Percentiles rank a stretch among this genome's conserved stretches.
These are phyloP conservation scores for Drosophila macrospina DNA, from an alignment of 2,888 invertebrate species.

Conservation along the genomic window DNA sequence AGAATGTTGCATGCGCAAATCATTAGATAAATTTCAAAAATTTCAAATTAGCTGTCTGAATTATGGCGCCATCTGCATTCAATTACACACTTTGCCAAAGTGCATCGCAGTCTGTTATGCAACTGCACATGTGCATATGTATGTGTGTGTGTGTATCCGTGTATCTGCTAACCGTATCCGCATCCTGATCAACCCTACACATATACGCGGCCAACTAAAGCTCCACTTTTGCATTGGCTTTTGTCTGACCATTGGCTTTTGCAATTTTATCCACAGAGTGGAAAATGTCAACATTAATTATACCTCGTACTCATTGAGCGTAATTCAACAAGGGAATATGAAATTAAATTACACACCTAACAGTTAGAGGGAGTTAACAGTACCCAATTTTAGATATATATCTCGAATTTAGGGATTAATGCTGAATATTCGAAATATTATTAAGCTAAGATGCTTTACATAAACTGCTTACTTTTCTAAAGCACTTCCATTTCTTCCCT, in stretches of 20 bases:
- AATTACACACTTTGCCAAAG: slow-evolving; percentile 66
- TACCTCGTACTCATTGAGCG: slow-evolving; percentile 1
- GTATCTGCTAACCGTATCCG: slow-evolving; percentile 45
- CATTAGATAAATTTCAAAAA: slow-evolving; percentile 73
- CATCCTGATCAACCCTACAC: slow-evolving; percentile 51
- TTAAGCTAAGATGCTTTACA: neutral
- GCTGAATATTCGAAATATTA: neutral
- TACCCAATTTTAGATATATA: neutral
- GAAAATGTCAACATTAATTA: slow-evolving; percentile 83
- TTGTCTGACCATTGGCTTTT: slow-evolving; percentile 63
- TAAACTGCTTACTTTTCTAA: neutral
- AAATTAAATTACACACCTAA: neutral
- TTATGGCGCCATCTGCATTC: slow-evolving; percentile 75
- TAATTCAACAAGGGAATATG: slow-evolving; percentile 8
- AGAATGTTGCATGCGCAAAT: slow-evolving; percentile 24
- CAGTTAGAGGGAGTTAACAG: neutral
- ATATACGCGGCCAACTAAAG: slow-evolving; percentile 41
- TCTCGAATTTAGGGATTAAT: neutral
- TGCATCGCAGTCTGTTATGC: slow-evolving; percentile 41
- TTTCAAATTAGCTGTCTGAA: slow-evolving; percentile 71
- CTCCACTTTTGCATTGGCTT: slow-evolving; percentile 58
- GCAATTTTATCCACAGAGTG: slow-evolving; percentile 78
- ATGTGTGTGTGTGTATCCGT: slow-evolving; percentile 17
- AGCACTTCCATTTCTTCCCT: neutral
- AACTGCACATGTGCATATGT: slow-evolving; percentile 10